A percentile compares a stretch with the other conserved stretches of the same genome.
phyloP scores from a whole-genome alignment of 2,113 vertebrate genomes.

The Rattus rattus region DNA sequence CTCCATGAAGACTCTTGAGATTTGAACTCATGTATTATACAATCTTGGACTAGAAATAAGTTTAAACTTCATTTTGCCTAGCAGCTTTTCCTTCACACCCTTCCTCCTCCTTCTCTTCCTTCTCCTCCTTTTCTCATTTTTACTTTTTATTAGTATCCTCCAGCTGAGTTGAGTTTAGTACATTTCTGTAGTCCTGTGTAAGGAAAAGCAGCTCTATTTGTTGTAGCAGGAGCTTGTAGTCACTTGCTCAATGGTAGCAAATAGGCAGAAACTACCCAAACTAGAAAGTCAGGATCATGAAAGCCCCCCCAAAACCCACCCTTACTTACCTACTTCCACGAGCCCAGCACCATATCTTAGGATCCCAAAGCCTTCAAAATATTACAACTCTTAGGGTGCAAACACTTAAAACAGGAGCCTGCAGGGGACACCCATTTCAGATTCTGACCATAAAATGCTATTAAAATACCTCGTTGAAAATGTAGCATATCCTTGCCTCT shows the following conservation, averaged over 20 bases:
- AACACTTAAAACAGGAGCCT: neutral
- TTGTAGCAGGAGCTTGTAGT: neutral
- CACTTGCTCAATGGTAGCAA: neutral
- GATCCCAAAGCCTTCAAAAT: neutral
- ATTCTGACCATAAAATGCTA: neutral
- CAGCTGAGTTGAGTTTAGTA: neutral
- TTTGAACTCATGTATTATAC: neutral
- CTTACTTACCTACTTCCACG: neutral
- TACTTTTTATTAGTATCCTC: neutral
- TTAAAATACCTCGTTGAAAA: neutral
- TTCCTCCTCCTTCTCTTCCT: neutral
- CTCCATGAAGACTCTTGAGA: neutral
- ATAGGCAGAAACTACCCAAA: no score
- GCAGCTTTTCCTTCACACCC: neutral
- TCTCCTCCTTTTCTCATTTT: neutral
- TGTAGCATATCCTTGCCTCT: neutral
- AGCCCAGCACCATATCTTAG: no score
- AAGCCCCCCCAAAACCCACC: neutral
- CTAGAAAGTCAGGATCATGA: neutral
- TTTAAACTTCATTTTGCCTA: neutral
- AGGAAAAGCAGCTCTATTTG: neutral
- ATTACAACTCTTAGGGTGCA: no score
- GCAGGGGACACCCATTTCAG: neutral
- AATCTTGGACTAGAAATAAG: neutral
- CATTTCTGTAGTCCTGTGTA: neutral